Conservation (phyloP, 2,113 vertebrate genomes). For the Bolborhynchus lineola region DNA sequence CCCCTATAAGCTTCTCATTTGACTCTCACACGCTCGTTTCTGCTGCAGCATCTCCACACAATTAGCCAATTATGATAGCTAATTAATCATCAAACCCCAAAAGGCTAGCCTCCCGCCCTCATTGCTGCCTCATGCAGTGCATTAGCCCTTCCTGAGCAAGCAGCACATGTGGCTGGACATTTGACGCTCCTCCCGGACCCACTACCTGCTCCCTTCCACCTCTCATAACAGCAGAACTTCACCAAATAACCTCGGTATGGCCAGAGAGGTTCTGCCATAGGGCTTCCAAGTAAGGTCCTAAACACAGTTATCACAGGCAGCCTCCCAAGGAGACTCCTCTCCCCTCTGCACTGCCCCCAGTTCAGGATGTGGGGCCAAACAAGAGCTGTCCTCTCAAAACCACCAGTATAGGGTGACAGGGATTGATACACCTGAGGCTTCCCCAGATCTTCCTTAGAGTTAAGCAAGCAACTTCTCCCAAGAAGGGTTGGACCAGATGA, state of each 20-base stretch:
- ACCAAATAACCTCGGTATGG: not conserved
- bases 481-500: not conserved
- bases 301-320: not conserved
- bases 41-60: not conserved
- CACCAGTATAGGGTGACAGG: not conserved
- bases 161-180: not conserved
- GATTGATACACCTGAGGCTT: not conserved
- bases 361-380: not conserved
- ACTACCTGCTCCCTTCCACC: not conserved
- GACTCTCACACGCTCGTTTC: not conserved
- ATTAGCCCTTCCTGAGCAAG: not conserved
- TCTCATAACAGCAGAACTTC: not conserved
- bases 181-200: accelerated
- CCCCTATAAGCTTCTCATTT: not conserved
- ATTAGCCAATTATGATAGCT: constrained; percentile 37
- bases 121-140: not conserved
- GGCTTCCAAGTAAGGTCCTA: not conserved
- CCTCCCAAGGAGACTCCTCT: not conserved
- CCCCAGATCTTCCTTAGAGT: not conserved
- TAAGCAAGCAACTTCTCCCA: not conserved
- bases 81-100: constrained; percentile 32
- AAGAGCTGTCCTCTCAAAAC: not conserved
- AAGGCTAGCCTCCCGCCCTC: not conserved
- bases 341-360: not conserved
- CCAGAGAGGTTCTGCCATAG: not conserved